Conservation (phyloP, 2,888 invertebrate genomes). For the Trissolcus brochymenae region DNA sequence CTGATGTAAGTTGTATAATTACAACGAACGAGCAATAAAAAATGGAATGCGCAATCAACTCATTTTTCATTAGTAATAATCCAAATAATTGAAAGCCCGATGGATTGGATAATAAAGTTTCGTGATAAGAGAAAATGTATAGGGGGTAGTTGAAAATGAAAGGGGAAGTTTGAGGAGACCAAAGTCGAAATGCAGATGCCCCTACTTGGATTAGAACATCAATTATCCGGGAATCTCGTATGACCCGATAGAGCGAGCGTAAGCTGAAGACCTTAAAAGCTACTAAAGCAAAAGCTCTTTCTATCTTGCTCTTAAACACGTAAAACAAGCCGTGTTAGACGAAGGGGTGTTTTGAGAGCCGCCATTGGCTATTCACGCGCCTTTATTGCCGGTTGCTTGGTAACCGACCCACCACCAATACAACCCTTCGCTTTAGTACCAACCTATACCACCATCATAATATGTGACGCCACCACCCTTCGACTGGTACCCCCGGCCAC, state of each 20-base stretch:
- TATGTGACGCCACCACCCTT: constrained; percentile 54
- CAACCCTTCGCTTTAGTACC: constrained; percentile 62
- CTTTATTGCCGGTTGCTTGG: constrained; percentile 75
- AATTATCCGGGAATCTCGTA: constrained; percentile 63
- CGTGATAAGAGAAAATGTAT: neutral
- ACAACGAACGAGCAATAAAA: constrained; percentile 8
- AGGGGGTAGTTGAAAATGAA: neutral
- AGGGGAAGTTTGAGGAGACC: constrained; percentile 24
- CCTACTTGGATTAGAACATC: constrained; percentile 67
- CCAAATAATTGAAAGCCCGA: constrained; percentile 35
- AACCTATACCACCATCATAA: constrained; percentile 62
- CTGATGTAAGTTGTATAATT: constrained; percentile 10
- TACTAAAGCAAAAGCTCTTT: constrained; percentile 74
- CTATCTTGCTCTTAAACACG: constrained; percentile 72
- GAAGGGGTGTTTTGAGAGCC: constrained; percentile 73
- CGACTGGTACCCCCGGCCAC: neutral
- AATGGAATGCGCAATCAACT: constrained; percentile 15
- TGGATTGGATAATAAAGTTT: constrained; percentile 47
- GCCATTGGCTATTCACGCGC: constrained; percentile 75
- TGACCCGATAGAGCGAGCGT: constrained; percentile 51
- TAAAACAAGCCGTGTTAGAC: constrained; percentile 74
- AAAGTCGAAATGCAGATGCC: constrained; percentile 29
- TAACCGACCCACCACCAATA: constrained; percentile 70
- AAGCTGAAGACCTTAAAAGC: constrained; percentile 74
- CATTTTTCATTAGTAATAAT: constrained; percentile 54